Evolutionary conservation across 2,797 vertebrate genomes (phyloP).

Genomic region (Chlorospingus flavigularis): DNA sequence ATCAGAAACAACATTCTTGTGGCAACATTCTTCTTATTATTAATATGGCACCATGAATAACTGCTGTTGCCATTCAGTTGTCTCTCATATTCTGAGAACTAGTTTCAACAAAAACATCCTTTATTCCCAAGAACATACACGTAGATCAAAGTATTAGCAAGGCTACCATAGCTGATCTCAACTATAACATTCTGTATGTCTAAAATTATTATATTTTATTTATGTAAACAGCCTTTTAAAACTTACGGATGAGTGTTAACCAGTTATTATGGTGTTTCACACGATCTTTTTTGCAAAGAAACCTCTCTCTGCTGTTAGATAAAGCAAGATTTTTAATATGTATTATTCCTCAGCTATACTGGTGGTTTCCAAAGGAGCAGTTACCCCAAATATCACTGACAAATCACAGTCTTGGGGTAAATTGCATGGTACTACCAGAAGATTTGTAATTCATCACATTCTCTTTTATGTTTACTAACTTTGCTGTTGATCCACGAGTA

Average conservation of each 20-base stretch:
- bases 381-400: neutral
- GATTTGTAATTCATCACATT: neutral
- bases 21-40: neutral
- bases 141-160: neutral
- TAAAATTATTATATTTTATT: neutral
- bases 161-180: neutral
- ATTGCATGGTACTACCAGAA: neutral
- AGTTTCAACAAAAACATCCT: neutral
- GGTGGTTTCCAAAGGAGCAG: neutral
- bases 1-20: neutral
- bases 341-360: neutral
- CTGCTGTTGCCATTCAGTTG: neutral
- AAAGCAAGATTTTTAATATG: neutral
- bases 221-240: constrained; percentile 12
- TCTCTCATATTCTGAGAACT: neutral
- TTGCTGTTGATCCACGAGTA: constrained; percentile 31
- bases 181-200: neutral
- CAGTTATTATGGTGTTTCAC: neutral
- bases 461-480: constrained; percentile 43
- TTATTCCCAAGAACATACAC: neutral
- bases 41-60: neutral
- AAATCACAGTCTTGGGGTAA: neutral
- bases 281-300: neutral
- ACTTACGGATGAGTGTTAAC: neutral
- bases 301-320: neutral